A percentile compares a stretch with the other conserved stretches of the same genome.
Evolutionary conservation across 2,888 invertebrate genomes (phyloP).

Genomic region (Heliconius sara): DNA sequence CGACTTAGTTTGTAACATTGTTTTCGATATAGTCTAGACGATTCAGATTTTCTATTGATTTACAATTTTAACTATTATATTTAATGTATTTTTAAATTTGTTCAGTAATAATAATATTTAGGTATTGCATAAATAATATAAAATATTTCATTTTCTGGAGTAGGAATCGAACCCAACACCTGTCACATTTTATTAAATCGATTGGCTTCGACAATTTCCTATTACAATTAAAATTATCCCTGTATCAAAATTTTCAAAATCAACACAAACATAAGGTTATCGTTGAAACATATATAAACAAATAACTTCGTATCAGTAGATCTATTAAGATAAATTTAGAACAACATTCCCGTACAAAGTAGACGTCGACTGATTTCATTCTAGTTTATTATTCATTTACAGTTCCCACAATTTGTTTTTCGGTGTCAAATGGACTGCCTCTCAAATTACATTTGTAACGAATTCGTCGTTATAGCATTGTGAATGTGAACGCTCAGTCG

Average conservation of each 20-base stretch:
- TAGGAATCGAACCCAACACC: too few relatives aligned
- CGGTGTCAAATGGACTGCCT: constrained; percentile 33
- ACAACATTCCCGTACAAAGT: neutral
- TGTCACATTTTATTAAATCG: neutral
- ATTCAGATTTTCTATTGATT: neutral
- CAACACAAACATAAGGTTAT: neutral
- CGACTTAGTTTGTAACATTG: neutral
- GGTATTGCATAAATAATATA: too few relatives aligned
- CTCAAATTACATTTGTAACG: constrained; percentile 33
- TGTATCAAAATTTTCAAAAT: too few relatives aligned
- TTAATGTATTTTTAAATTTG: neutral
- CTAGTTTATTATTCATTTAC: constrained; percentile 18
- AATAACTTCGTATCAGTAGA: neutral
- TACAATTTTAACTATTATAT: neutral
- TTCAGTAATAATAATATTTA: too few relatives aligned
- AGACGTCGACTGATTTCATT: constrained; percentile 3
- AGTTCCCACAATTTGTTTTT: constrained; percentile 35
- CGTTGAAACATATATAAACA: neutral
- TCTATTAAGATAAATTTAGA: neutral
- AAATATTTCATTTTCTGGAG: too few relatives aligned
- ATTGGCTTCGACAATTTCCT: too few relatives aligned
- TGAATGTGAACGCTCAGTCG: constrained; percentile 18
- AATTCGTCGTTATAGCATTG: constrained; percentile 31
- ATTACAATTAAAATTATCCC: too few relatives aligned
- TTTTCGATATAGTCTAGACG: neutral